phyloP scores from a whole-genome alignment of 1,140 invertebrate species.

The Adelges cooleyi region DNA sequence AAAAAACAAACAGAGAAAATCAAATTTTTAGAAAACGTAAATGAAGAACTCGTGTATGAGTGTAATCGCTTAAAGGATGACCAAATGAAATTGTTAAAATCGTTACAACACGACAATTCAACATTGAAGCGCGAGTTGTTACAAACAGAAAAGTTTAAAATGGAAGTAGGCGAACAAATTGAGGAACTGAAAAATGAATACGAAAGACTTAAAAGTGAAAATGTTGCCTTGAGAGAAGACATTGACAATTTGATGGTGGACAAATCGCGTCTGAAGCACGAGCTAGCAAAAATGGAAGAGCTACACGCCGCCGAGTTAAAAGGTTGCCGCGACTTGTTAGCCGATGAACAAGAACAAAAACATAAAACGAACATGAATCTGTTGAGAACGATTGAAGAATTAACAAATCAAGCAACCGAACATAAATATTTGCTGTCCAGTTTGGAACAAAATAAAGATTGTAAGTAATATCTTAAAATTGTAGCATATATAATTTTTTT shows the following conservation, averaged over 20 bases:
- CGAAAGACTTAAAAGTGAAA: neutral
- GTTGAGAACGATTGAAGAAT: conserved; percentile 6
- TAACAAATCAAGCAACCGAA: neutral
- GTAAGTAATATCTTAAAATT: too few relatives aligned
- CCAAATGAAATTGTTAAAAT: neutral
- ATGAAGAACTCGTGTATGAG: neutral
- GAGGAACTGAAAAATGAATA: conserved; percentile 9
- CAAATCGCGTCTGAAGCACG: neutral
- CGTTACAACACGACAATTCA: conserved; percentile 6
- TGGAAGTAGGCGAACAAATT: neutral
- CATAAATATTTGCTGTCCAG: neutral
- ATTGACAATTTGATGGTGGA: conserved; percentile 17
- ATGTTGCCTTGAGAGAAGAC: neutral
- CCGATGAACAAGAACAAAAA: neutral
- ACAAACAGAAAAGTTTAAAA: conserved; percentile 10
- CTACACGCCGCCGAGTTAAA: neutral
- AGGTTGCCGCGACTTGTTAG: conserved; percentile 2
- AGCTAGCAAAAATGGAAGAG: conserved; percentile 5
- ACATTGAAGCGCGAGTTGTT: conserved; percentile 9
- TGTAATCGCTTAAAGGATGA: neutral
- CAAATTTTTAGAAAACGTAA: conserved; percentile 4
- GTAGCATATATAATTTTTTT: too few relatives aligned
- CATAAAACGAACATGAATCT: conserved; percentile 10
- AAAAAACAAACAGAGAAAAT: conserved; percentile 1
- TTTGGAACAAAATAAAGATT: conserved; percentile 12